These are phyloP conservation scores for Hyposoter didymator DNA, from an alignment of 2,888 invertebrate genomes.

Conservation along the genomic window DNA sequence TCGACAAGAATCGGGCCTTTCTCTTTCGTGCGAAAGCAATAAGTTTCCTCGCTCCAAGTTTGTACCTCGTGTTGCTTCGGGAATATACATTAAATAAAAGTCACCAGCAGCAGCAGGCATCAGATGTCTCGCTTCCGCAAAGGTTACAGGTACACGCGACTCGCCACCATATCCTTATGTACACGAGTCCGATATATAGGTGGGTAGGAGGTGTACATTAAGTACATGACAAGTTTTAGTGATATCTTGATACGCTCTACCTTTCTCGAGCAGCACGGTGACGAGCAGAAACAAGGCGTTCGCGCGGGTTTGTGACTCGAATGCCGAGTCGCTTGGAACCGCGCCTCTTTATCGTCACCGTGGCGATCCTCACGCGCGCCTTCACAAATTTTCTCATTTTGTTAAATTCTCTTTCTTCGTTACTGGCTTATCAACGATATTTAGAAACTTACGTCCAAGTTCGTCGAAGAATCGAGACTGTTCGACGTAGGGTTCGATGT, in stretches of 20 bases:
- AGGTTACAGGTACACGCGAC: background rate
- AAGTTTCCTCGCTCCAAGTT: background rate
- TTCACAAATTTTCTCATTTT: conserved; percentile 43
- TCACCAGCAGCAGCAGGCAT: background rate
- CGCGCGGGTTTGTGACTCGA: conserved; percentile 67
- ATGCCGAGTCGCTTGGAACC: conserved; percentile 71
- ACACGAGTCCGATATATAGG: background rate
- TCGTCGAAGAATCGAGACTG: conserved; percentile 81
- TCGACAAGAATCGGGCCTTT: conserved; percentile 59
- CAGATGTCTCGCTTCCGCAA: conserved; percentile 20
- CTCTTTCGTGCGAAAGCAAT: conserved; percentile 69
- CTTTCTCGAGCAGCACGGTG: conserved; percentile 52
- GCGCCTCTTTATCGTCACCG: conserved; percentile 32
- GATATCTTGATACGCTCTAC: conserved; percentile 66
- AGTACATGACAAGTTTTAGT: conserved; percentile 36
- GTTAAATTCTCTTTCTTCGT: background rate
- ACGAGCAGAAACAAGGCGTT: conserved; percentile 29
- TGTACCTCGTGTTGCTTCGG: too few species aligned
- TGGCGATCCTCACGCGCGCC: conserved; percentile 5
- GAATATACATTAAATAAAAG: background rate
- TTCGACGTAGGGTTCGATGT: conserved; percentile 71
- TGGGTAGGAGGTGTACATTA: background rate
- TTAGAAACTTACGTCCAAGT: conserved; percentile 80
- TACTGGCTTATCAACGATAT: background rate
- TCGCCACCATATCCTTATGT: conserved; percentile 2